phyloP scores from a whole-genome alignment of 2,888 invertebrate genomes.

The Plagodis pulveraria region DNA sequence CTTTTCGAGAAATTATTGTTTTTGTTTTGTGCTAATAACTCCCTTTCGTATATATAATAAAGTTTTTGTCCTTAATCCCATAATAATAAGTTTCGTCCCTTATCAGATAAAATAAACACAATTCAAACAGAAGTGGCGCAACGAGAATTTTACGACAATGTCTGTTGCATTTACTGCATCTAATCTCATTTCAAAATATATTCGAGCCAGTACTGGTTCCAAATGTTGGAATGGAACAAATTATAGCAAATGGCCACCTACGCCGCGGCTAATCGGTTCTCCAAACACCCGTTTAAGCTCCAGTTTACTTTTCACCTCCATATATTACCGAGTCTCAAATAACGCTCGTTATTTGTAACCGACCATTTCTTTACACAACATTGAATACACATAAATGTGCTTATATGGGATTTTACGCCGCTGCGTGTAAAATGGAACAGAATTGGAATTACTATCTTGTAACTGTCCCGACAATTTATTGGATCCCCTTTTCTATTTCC shows the following conservation, averaged over 20 bases:
- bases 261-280: slow-evolving; percentile 55
- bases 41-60: too few species aligned
- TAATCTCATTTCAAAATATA: slow-evolving; percentile 42
- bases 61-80: too few species aligned
- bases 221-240: slow-evolving; percentile 43
- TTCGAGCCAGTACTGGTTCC: slow-evolving; percentile 12
- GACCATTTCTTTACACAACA: slow-evolving; percentile 32
- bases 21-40: too few species aligned
- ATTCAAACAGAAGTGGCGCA: not conserved
- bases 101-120: too few species aligned
- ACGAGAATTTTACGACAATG: slow-evolving; percentile 25
- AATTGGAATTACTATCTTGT: slow-evolving; percentile 39
- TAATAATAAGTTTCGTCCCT: too few species aligned
- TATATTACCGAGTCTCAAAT: slow-evolving; percentile 44
- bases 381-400: slow-evolving; percentile 34
- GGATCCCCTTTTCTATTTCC: slow-evolving; percentile 38
- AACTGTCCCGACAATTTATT: slow-evolving; percentile 40
- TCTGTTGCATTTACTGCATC: slow-evolving; percentile 33
- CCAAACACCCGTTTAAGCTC: slow-evolving; percentile 54
- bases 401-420: slow-evolving; percentile 34
- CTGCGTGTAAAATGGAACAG: slow-evolving; percentile 34
- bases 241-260: slow-evolving; percentile 55
- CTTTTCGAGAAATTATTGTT: too few species aligned
- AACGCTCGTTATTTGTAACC: slow-evolving; percentile 46
- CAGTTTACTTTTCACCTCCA: slow-evolving; percentile 52